Conservation (phyloP, 2,113 vertebrate species). For the Leptobrachium ailaonicum region DNA sequence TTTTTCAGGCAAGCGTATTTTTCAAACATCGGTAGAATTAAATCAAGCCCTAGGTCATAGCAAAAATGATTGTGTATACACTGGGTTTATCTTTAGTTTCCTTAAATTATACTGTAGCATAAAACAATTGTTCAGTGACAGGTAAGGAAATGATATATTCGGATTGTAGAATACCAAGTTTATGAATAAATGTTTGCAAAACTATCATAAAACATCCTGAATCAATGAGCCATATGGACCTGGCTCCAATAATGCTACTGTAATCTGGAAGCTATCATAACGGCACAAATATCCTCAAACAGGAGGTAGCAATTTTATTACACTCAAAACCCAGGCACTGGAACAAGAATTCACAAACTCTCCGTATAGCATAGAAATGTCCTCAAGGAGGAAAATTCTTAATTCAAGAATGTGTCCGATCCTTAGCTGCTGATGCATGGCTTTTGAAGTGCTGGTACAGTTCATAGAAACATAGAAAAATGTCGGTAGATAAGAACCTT, state of each 20-base stretch:
- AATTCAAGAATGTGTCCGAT: conserved; percentile 17
- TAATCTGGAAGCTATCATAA: conserved; percentile 32
- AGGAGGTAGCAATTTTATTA: conserved; percentile 33
- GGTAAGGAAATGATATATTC: neutral
- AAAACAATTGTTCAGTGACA: too few species aligned
- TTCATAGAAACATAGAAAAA: too few species aligned
- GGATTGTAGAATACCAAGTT: neutral
- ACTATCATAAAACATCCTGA: neutral
- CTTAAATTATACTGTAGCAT: too few species aligned
- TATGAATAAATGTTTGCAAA: too few species aligned
- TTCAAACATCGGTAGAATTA: too few species aligned
- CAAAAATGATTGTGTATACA: too few species aligned
- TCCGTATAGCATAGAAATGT: conserved; percentile 5
- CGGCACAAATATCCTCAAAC: conserved; percentile 4
- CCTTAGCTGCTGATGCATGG: neutral
- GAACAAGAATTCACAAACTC: conserved; percentile 20
- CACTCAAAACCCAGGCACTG: conserved; percentile 7
- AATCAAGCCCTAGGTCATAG: too few species aligned
- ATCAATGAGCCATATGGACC: conserved; percentile 18
- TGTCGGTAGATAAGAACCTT: too few species aligned
- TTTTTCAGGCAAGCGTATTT: too few species aligned
- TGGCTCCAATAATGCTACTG: conserved; percentile 21
- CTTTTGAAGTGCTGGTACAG: neutral
- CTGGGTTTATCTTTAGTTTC: too few species aligned
- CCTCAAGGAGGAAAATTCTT: too few species aligned